A percentile compares a stretch with the other conserved stretches of the same genome.
These are phyloP conservation scores for Malurus alboscapulatus DNA, from an alignment of 2,113 vertebrate species.

Conservation along the genomic window DNA sequence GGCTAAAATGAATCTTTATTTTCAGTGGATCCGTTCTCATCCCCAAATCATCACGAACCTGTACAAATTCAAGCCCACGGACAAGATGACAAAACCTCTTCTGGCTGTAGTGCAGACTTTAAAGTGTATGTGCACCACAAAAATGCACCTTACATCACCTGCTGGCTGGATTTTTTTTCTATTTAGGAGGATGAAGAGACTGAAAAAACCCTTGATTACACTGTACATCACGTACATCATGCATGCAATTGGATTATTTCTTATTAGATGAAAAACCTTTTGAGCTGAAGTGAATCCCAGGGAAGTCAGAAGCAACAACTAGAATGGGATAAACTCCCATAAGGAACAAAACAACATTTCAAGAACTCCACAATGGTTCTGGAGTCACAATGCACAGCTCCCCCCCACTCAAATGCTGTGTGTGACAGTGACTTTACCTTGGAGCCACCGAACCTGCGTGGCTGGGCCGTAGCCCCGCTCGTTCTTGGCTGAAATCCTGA, in stretches of 20 bases:
- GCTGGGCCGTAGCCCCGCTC: constrained; percentile 96
- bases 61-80: neutral
- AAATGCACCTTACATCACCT: neutral
- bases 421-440: constrained; percentile 78
- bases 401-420: neutral
- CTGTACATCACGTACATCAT: too few relatives aligned
- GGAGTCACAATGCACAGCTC: neutral
- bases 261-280: neutral
- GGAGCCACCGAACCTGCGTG: constrained; percentile 97
- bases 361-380: neutral
- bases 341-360: neutral
- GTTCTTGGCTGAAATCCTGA: constrained; percentile 96
- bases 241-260: neutral
- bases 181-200: neutral
- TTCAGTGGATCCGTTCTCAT: neutral
- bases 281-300: neutral
- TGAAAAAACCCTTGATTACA: neutral
- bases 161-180: neutral
- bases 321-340: neutral
- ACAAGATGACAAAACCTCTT: neutral
- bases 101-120: neutral
- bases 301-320: neutral
- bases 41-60: neutral
- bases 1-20: neutral
- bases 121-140: neutral